A percentile compares a stretch with the other conserved stretches of the same genome.
These are phyloP conservation scores for Chrosomus eos DNA, from an alignment of 2,797 vertebrate genomes.

Conservation along the genomic window DNA sequence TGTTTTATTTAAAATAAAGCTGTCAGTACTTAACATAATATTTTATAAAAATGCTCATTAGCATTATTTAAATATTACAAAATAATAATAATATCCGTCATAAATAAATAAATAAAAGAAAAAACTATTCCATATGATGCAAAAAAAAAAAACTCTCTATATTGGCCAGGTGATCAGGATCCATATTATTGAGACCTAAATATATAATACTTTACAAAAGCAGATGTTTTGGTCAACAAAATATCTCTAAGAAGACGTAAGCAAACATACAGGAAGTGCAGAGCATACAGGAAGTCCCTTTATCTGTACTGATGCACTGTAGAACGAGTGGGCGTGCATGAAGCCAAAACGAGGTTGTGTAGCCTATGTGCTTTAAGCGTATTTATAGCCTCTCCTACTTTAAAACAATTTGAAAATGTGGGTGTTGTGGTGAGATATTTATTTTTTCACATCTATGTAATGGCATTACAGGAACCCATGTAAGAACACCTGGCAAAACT, in stretches of 20 bases:
- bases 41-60: background rate
- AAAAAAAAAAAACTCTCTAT: background rate
- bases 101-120: background rate
- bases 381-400: slow-evolving; percentile 26
- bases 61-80: background rate
- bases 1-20: background rate
- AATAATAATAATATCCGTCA: background rate
- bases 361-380: background rate
- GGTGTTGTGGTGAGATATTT: slow-evolving; percentile 2
- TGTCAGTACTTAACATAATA: background rate
- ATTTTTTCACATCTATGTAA: background rate
- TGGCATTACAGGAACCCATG: background rate
- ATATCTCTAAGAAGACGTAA: background rate
- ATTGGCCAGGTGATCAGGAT: background rate
- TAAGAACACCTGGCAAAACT: background rate
- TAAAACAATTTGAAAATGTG: slow-evolving; percentile 3
- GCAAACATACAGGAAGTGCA: background rate
- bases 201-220: background rate
- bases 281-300: slow-evolving; percentile 32
- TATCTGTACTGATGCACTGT: slow-evolving; percentile 34
- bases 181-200: background rate
- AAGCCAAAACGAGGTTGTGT: background rate
- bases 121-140: background rate
- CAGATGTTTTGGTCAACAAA: background rate
- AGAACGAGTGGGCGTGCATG: slow-evolving; percentile 30